Evolutionary conservation across 2,797 vertebrate genomes (phyloP).

Genomic region (Phrynocephalus guinanensis): DNA sequence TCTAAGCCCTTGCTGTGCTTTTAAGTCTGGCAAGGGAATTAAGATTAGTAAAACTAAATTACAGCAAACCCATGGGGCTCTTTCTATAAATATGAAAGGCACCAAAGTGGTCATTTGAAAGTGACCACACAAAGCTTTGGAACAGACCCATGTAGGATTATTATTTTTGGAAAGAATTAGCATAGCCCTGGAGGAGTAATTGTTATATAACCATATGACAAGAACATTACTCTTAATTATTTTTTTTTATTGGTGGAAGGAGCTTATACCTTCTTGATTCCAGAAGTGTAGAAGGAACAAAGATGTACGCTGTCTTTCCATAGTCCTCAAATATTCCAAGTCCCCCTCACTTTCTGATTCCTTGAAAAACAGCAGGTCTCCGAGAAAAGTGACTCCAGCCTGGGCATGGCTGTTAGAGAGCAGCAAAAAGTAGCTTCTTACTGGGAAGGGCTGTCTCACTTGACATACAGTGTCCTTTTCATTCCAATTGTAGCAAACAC

Average conservation of each 20-base stretch:
- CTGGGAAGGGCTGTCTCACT: too few species aligned
- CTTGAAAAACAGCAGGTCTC: too few species aligned
- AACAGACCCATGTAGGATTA: not conserved
- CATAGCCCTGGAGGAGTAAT: not conserved
- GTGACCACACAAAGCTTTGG: not conserved
- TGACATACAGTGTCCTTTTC: too few species aligned
- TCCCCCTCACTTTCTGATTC: too few species aligned
- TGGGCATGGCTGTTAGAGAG: too few species aligned
- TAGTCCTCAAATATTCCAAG: too few species aligned
- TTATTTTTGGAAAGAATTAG: not conserved
- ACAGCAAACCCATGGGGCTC: not conserved
- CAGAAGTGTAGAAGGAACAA: not conserved
- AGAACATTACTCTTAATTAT: not conserved
- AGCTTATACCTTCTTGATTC: not conserved
- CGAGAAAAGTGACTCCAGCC: too few species aligned
- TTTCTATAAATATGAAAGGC: not conserved
- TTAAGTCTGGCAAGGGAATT: conserved; percentile 9
- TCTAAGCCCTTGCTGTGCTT: not conserved
- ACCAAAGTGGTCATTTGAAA: not conserved
- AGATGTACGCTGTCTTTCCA: too few species aligned
- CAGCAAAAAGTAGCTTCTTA: too few species aligned
- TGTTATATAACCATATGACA: not conserved
- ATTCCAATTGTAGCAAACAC: too few species aligned
- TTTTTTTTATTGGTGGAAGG: not conserved
- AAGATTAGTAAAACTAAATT: conserved; percentile 15